Conservation (phyloP, 2,888 invertebrate species). For the Octodonta nipae region DNA sequence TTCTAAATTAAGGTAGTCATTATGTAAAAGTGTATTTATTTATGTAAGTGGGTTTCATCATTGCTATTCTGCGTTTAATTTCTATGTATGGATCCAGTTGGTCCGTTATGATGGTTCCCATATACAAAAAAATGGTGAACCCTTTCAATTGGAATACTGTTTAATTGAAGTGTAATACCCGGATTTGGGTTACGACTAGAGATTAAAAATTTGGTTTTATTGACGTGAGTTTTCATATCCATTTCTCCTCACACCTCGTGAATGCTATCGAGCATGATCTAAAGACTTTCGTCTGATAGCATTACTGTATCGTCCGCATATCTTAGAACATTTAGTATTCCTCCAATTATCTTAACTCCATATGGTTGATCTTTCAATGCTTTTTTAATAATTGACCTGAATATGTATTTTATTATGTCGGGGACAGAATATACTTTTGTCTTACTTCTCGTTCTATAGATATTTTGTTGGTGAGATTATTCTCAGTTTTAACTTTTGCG, state of each 20-base stretch:
- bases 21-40: too few species aligned
- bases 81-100: slow-evolving; percentile 1
- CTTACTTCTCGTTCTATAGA: slow-evolving; percentile 1
- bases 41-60: background rate
- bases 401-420: too few species aligned
- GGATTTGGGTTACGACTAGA: too few species aligned
- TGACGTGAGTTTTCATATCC: background rate
- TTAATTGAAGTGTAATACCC: slow-evolving; percentile 1
- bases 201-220: background rate
- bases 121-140: background rate
- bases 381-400: background rate
- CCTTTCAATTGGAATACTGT: background rate
- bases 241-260: too few species aligned
- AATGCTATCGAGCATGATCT: too few species aligned
- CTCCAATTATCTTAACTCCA: slow-evolving; percentile 1
- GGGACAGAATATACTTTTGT: too few species aligned
- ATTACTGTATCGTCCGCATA: slow-evolving; percentile 1
- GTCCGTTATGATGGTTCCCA: slow-evolving; percentile 1
- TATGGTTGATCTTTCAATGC: slow-evolving; percentile 3
- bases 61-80: slow-evolving; percentile 1
- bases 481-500: too few species aligned
- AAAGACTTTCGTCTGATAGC: slow-evolving; percentile 1
- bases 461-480: slow-evolving; percentile 2
- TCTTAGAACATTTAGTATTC: background rate
- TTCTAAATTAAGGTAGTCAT: too few species aligned